Base-by-base conservation (phyloP, 2,797 vertebrate genomes). In the Lepilemur ruficaudatus region DNA sequence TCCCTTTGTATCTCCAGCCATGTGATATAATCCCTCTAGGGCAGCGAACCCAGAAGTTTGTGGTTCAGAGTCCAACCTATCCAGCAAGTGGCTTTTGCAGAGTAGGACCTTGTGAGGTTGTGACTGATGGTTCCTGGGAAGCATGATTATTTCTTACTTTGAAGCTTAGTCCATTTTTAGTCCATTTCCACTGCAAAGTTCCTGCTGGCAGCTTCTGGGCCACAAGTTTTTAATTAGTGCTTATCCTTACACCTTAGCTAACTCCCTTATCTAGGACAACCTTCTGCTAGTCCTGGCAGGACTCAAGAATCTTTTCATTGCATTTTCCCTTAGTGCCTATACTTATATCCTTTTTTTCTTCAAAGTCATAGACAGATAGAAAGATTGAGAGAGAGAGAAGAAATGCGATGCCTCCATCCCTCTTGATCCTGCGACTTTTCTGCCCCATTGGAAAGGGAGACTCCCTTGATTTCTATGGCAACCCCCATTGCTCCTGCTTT, bases 201-300 rank as follows among this genome's bases (percentile, higher is more conserved):
- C 61, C 6, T 87, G 10, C 48, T 1, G 0, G 25, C 50, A 86
- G 46, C 46, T 84, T 48, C 63, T 73, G 92, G 38, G 46, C 48
- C 55, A 70, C 72, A 41, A 43, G 28, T 38, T 72, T 96, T 93
- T 92, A 72, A 91, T 96, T 48, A 38, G 41, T 82, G 23, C 41
- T 92, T 80, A 69, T 82, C 91, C 50, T 76, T 73, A 17, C 3
- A 82, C 43, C 25, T 59, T 35, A 65, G 57, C 82, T 67, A 81
- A 63, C 73, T 63, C 61, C 30, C 63, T 94, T 86, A 86, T 76
- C 69, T 83, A 30, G 2, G 17, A 13, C 22, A 6, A 35, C 28
- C 83, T 96, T 93, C 94, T 96, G 46, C 69, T 67, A 30, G 22
- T 63, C 35, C 35, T 85, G 48, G 57, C 8, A 59, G 28, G 18